These are phyloP conservation scores for Caenorhabditis remanei DNA, from an alignment of 1,140 invertebrate genomes.

Conservation along the genomic window DNA sequence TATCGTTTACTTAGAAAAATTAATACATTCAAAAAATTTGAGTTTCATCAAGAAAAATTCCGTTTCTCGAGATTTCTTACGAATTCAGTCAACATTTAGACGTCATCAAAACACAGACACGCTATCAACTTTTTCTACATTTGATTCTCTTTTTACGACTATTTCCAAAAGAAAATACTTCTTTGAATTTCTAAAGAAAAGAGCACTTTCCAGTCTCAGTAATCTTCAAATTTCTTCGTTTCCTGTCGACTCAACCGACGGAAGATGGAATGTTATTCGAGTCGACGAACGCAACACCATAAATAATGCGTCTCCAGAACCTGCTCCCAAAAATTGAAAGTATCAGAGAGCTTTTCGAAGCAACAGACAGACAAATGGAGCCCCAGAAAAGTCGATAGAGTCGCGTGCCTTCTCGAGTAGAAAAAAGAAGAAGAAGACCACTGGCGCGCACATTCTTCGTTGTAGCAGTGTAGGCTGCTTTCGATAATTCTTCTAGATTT, in stretches of 20 bases:
- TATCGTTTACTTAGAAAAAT: too few species aligned
- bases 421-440: constrained; percentile 37
- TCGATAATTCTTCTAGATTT: constrained; percentile 55
- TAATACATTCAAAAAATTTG: too few species aligned
- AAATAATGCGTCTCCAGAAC: constrained; percentile 26
- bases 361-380: background rate
- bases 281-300: background rate
- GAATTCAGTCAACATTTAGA: too few species aligned
- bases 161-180: too few species aligned
- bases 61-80: too few species aligned
- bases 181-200: too few species aligned
- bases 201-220: too few species aligned
- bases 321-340: constrained; percentile 17
- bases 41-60: too few species aligned
- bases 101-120: too few species aligned
- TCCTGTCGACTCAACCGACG: background rate
- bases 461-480: constrained; percentile 24
- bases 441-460: constrained; percentile 38
- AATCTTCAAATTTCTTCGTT: background rate
- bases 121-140: too few species aligned
- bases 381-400: constrained; percentile 40
- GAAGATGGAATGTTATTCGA: constrained; percentile 12
- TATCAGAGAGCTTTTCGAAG: background rate
- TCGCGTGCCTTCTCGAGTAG: constrained; percentile 52
- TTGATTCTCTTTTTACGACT: too few species aligned